Evolutionary conservation across 2,113 vertebrate species (phyloP).

Genomic region (mouse (Mus musculus)): GRCm39 chr6:92602001-92602500

Average conservation of each 20-base stretch:
- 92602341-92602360: too few relatives aligned
- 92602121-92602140: not conserved
- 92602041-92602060: not conserved
- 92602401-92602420: too few relatives aligned
- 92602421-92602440: too few relatives aligned
- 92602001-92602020: not conserved
- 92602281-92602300: not conserved
- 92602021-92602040: not conserved
- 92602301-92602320: not conserved
- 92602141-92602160: not conserved
- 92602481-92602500: not conserved
- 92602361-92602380: too few relatives aligned
- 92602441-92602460: fast-evolving
- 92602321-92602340: too few relatives aligned
- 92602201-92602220: not conserved
- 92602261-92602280: not conserved
- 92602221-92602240: not conserved
- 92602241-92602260: not conserved
- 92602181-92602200: not conserved
- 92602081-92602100: not conserved
- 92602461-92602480: too few relatives aligned
- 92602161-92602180: not conserved
- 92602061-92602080: not conserved
- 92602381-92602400: too few relatives aligned
- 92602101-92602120: not conserved